Evolutionary conservation across 2,797 vertebrate species (phyloP), one percentile per base, ranked within the genome.

Genomic region (Lateolabrax maculatus): DNA sequence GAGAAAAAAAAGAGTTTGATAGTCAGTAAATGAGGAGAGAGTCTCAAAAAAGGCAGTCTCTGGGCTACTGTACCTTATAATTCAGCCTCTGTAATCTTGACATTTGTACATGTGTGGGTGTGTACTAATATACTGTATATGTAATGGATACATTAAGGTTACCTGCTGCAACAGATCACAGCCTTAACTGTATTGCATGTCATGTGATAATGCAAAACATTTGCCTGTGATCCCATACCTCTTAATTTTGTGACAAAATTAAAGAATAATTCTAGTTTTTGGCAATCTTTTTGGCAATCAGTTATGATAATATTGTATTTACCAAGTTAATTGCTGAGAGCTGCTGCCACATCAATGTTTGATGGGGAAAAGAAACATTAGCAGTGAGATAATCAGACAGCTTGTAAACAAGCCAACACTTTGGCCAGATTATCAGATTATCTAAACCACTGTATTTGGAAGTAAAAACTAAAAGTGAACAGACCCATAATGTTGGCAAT

Each of bases 401-500:
- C 29, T 49, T 77, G 23, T 43, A 37, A 41, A 68, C 51, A 41
- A 56, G 23, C 9, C 51, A 61, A 64, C 46, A 61, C 23, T 73
- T 73, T 25, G 53, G 49, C 25, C 55, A 53, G 61, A 71, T 86
- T 79, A 79, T 69, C 36, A 76, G 67, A 79, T 85, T 64, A 80
- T 73, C 43, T 48, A 12, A 78, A 66, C 27, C 41, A n/a, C 58
- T 51, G 57, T 69, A 57, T 73, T 62, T 66, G 36, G 55, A 80
- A 29, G 67, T 62, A 44, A 71, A 71, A 67, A n/a, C 23, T 51
- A 21, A 62, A 44, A 63, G 51, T 62, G 55, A 64, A 19, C 57
- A 44, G 34, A 65, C 63, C 16, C 21, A 1, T 70, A 46, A 65
- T 44, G 48, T 65, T 0, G 6, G 31, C 71, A 53, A 68, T 81